Conservation (phyloP, 2,888 invertebrate species). For the Tinea pellionella region DNA sequence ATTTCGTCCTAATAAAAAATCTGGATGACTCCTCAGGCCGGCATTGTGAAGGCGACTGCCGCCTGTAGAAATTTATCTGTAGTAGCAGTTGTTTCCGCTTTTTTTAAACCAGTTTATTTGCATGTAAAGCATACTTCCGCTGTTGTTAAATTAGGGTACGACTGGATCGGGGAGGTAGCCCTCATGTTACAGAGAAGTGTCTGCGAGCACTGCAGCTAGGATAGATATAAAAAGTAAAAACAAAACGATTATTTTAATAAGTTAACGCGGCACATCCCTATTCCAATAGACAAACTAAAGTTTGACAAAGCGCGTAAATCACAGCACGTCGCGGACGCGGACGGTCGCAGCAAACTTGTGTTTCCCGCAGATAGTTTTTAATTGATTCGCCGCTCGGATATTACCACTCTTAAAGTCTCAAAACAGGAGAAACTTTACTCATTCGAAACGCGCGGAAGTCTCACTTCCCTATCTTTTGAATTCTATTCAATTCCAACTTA, state of each 20-base stretch:
- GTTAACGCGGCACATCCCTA: not conserved
- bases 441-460: not conserved
- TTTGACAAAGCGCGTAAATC: conserved; percentile 30
- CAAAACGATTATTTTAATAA: not conserved
- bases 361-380: conserved; percentile 32
- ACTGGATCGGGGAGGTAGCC: too few species aligned
- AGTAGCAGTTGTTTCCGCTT: too few species aligned
- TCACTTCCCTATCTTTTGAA: not conserved
- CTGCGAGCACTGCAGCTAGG: too few species aligned
- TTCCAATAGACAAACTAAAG: not conserved
- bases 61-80: too few species aligned
- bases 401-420: not conserved
- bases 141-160: too few species aligned
- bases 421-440: not conserved
- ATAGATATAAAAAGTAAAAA: too few species aligned
- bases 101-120: too few species aligned
- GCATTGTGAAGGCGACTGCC: too few species aligned
- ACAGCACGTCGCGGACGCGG: conserved; percentile 22
- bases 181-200: too few species aligned
- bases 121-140: too few species aligned
- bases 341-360: conserved; percentile 2
- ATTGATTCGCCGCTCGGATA: conserved; percentile 28
- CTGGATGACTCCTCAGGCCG: too few species aligned
- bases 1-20: too few species aligned
- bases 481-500: not conserved